Evolutionary conservation across 53 echinoderm and acorn worm genomes (phyloP).

Genomic region (Holothuria leucospilota): DNA sequence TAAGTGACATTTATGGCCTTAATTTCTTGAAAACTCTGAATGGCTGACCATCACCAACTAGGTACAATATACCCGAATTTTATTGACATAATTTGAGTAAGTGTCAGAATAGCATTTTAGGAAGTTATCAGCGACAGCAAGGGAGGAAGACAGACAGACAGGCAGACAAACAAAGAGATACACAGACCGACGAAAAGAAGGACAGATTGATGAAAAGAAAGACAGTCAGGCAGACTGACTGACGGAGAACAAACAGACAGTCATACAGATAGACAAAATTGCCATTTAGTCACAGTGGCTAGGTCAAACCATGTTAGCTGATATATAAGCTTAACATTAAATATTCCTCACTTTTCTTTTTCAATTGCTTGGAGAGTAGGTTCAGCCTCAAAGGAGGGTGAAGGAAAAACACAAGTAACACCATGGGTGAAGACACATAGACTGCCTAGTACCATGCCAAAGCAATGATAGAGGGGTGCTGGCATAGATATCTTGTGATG

Average conservation of each 20-base stretch:
- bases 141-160: not conserved
- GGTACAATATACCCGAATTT: not conserved
- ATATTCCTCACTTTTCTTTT: constrained; percentile 69
- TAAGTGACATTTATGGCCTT: not conserved
- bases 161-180: not conserved
- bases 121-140: no score
- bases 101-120: not conserved
- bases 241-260: no score
- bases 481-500: constrained; percentile 73
- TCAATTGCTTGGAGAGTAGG: constrained; percentile 68
- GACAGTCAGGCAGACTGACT: not conserved
- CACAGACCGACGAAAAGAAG: not conserved
- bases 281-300: no score
- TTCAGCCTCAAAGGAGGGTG: constrained; percentile 78
- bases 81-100: not conserved
- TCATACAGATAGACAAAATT: no score
- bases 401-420: constrained; percentile 68
- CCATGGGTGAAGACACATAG: constrained; percentile 68
- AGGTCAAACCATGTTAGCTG: no score
- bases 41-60: not conserved
- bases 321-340: not conserved
- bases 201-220: not conserved
- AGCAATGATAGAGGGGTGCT: constrained; percentile 86
- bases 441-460: constrained; percentile 83
- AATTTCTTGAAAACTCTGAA: not conserved